These are phyloP conservation scores for Drosophila monieri DNA, from an alignment of 2,888 invertebrate genomes.

Conservation along the genomic window DNA sequence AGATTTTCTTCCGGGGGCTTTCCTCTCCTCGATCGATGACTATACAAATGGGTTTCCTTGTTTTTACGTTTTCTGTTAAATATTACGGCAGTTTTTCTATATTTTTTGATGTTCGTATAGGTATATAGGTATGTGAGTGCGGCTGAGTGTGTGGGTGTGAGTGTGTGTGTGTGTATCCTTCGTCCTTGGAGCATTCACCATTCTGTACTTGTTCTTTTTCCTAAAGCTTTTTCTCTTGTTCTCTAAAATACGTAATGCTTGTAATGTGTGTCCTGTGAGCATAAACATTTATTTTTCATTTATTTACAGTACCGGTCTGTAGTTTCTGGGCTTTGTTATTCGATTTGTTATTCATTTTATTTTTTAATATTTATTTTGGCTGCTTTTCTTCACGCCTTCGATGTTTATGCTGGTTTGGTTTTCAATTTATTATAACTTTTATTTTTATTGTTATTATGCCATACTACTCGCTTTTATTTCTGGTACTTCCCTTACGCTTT, in stretches of 20 bases:
- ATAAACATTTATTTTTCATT: conserved; percentile 19
- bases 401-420: conserved; percentile 40
- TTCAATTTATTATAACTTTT: conserved; percentile 9
- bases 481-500: conserved; percentile 15
- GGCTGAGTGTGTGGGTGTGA: conserved; percentile 8
- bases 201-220: background rate
- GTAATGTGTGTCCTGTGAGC: background rate
- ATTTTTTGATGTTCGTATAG: conserved; percentile 3
- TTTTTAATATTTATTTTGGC: background rate
- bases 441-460: conserved; percentile 36
- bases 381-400: conserved; percentile 23
- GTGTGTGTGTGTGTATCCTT: conserved; percentile 7
- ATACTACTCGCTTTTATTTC: conserved; percentile 14
- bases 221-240: conserved; percentile 2
- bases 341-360: background rate
- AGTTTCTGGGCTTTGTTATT: conserved; percentile 3
- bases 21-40: conserved; percentile 12
- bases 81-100: conserved; percentile 53
- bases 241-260: background rate
- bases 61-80: conserved; percentile 31
- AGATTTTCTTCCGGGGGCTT: conserved; percentile 11
- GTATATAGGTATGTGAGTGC: background rate
- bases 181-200: background rate
- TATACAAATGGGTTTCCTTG: conserved; percentile 29
- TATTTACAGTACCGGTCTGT: conserved; percentile 25